Evolutionary conservation across 2,113 vertebrate species (phyloP), one percentile per base, ranked within the genome.

Genomic region (Pteropus alecto): DNA sequence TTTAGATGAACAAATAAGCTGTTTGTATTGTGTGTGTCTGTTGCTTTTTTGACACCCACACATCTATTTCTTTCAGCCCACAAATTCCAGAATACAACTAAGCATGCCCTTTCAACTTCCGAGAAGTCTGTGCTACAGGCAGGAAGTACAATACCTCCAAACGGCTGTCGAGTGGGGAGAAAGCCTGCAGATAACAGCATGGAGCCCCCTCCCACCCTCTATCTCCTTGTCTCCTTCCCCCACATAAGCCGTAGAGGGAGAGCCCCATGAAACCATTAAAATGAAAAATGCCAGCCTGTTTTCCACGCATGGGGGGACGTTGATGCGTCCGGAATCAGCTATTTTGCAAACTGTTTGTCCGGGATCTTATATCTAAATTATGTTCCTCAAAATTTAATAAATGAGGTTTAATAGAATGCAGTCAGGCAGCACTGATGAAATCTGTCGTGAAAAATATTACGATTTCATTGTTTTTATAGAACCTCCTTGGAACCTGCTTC

Each of bases 381-480:
- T 83, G 73, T 93, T 94, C 88, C 93, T 97, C 67, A 19, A 89
- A 85, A 97, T 97, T 88, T 97, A 97, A 97, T 97, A 97, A 98
- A 97, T 97, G 96, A 95, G 95, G 65, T 95, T 87, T 97, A 97
- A 96, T 97, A 71, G 96, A 68, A 97, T 33, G 93, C 94, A 74
- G 76, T 92, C 96, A 84, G 90, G 96, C 19, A 1, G 95, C 87
- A 74, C 97, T 96, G 96, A 97, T 98, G 96, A 90, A 97, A 97
- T 95, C 96, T 94, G 94, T 87, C 2, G 0, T 22, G 84, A 96
- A 94, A 97, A 97, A 96, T 74, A 92, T 85, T 87, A 77, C 28
- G 1, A 54, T 97, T 96, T 96, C 94, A 93, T 96, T 97, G 95
- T 95, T 97, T 97, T 93, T 90, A 11, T 82, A 51, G 38, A 70